Evolutionary conservation across 2,888 invertebrate species (phyloP).

Genomic region (Cantharis rufa): DNA sequence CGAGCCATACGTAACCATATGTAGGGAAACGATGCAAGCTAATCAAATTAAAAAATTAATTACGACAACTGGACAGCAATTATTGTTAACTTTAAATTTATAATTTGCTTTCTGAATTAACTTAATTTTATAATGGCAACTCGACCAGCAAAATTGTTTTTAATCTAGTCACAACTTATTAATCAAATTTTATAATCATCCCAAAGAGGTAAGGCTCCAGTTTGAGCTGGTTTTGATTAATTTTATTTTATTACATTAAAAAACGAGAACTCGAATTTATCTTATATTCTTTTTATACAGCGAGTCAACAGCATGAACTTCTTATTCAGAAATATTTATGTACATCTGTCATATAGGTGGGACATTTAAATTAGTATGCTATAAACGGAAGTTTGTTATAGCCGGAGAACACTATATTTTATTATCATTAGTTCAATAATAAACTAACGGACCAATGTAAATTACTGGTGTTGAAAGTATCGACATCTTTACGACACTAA

Average conservation of each 20-base stretch:
- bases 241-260: not conserved
- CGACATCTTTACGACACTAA: too few species aligned
- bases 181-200: not conserved
- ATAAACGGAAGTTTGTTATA: too few species aligned
- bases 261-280: too few species aligned
- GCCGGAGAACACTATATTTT: too few species aligned
- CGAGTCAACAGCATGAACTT: not conserved
- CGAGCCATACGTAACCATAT: slow-evolving; percentile 56
- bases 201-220: not conserved
- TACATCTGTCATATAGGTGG: too few species aligned
- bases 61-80: slow-evolving; percentile 63
- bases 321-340: too few species aligned
- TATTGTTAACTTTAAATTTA: slow-evolving; percentile 54
- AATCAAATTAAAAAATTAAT: slow-evolving; percentile 65
- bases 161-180: not conserved
- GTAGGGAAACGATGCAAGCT: slow-evolving; percentile 64
- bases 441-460: too few species aligned
- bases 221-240: not conserved
- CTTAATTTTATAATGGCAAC: not conserved
- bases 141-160: not conserved
- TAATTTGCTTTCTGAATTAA: slow-evolving; percentile 34
- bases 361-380: too few species aligned
- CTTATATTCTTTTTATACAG: not conserved
- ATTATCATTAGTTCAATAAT: too few species aligned
- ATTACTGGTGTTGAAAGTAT: too few species aligned